Base-by-base conservation (phyloP, 2,888 invertebrate species). In the Coelopa pilipes region DNA sequence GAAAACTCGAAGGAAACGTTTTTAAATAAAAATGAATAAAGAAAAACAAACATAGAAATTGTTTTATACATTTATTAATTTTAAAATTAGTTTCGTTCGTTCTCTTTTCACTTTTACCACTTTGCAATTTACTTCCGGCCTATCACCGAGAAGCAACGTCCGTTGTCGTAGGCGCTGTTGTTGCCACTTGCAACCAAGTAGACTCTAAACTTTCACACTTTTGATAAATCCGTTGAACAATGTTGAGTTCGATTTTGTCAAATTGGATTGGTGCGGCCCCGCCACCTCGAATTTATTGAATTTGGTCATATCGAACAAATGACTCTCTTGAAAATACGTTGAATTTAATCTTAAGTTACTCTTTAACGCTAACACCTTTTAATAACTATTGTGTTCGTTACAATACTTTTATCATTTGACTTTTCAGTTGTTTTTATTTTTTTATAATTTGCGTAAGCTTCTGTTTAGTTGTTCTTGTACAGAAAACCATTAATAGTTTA, bases 201-300 rank as follows among this genome's bases (percentile, higher is more conserved):
- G 82, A 81, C 79, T 81, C 75, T 81, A 79, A 79, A 76, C 74
- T 74, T 10, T 21, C 13, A 53, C 34, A 17, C n/a, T n/a, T n/a
- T n/a, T 21, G 53, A 21, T 21, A 59, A 21, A 21, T 21, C 0
- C 1, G 13, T 21, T 60, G 24, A 24, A 34, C 11, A 13, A 10
- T 13, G 12, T 24, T 13, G 5, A 66, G 17, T 62, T 60, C 15
- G 19, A 19, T 7, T 11, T 50, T 49, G 50, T 66, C 4, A 66
- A 66, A 66, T 50, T 47, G 73, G 69, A 75, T 80, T 83, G 82
- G 80, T 81, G 82, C 80, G 83, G 83, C 85, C 84, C 85, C 81
- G 84, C 83, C 84, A 85, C 81, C 85, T 82, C 80, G 81, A 84
- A 85, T 84, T 85, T 84, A 84, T 85, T 84, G 24, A 7, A 19